These are phyloP conservation scores for Conops quadrifasciatus DNA, from an alignment of 2,888 invertebrate genomes.

Conservation along the genomic window DNA sequence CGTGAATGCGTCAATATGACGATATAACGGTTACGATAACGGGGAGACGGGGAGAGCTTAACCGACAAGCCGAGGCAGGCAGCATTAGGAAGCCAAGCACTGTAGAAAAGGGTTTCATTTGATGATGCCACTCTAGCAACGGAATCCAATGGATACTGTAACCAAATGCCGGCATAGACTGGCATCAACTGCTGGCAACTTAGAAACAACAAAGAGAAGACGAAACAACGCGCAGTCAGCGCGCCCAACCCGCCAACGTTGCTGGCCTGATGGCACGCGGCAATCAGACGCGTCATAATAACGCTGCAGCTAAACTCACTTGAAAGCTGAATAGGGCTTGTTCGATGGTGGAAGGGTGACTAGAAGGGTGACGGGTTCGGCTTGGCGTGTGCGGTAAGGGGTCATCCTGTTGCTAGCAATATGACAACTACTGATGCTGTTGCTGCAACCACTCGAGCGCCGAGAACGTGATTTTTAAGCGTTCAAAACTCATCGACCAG, in stretches of 20 bases:
- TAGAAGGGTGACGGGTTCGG: neutral
- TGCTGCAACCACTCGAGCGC: constrained; percentile 32
- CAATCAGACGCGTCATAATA: constrained; percentile 26
- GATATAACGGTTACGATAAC: no score
- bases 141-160: constrained; percentile 23
- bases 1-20: constrained; percentile 9
- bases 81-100: neutral
- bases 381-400: neutral
- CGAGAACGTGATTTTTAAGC: constrained; percentile 32
- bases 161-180: constrained; percentile 22
- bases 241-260: neutral
- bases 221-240: neutral
- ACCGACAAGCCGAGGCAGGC: neutral
- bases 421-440: constrained; percentile 16
- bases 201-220: neutral
- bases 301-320: constrained; percentile 29
- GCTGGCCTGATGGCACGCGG: neutral
- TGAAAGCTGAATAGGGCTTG: constrained; percentile 20
- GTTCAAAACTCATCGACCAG: constrained; percentile 30
- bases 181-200: constrained; percentile 2
- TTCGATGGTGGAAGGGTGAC: neutral
- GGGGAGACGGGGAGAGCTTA: no score
- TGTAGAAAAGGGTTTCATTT: neutral
- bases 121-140: constrained; percentile 18
- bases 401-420: constrained; percentile 2